Evolutionary conservation across 92 coral and sea anemone species (phyloP), one percentile per base, ranked within the genome.

Genomic region (Nematostella vectensis): DNA sequence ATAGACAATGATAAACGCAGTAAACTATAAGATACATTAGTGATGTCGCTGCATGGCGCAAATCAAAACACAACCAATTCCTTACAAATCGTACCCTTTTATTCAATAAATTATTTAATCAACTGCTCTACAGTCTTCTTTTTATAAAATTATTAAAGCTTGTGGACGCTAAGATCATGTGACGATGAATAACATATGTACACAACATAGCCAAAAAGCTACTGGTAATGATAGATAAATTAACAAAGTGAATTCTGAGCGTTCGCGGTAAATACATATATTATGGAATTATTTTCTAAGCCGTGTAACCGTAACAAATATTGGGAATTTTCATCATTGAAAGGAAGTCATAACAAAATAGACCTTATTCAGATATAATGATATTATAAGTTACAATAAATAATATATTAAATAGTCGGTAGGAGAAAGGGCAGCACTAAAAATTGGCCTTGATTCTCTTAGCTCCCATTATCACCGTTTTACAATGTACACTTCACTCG

Each of bases 341-440:
- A 67, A 75, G 28, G n/a, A 72, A 67, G 39, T 76, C 78, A 79
- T 85, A 85, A 85, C 95, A 85, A 85, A 85, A 85, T 85, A 85
- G 83, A 73, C 61, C 84, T 84, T 80, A 85, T 85, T 53, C 57
- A 70, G 85, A 72, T 74, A 81, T 84, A 79, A 69, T 60, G 75
- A 71, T 74, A 74, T 80, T 82, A 80, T 85, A 85, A 85, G 95
- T 85, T 85, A 85, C 72, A 84, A 85, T 85, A 85, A 85, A 85
- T 85, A 85, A 85, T 85, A 75, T 70, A 84, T 85, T 79, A 81
- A 79, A 81, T 79, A 81, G 77, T 74, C 74, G 64, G 65, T 73
- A 79, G 72, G 76, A 75, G 53, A 56, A 66, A 67, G 68, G 73
- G 47, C 44, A 50, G 62, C 53, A 54, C 55, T 48, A 39, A 55